Percentiles rank a stretch among this genome's conserved stretches.
Evolutionary conservation across 2,797 vertebrate genomes (phyloP).

Genomic region (Tokudaia muenninki): DNA sequence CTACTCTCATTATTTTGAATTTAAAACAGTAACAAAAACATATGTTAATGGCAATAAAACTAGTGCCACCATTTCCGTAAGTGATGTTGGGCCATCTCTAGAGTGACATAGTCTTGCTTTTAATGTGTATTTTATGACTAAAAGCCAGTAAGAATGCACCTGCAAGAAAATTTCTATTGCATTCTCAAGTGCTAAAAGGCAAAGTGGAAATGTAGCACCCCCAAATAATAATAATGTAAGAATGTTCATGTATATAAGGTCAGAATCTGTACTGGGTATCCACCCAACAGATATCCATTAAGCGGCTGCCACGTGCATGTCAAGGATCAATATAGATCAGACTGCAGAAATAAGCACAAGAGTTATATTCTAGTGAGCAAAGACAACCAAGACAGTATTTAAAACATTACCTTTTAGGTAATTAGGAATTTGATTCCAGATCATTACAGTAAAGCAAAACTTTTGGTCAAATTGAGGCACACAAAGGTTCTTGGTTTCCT

Average conservation of each 20-base stretch:
- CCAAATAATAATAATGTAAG: neutral
- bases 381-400: neutral
- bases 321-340: neutral
- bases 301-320: neutral
- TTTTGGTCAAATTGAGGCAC: neutral
- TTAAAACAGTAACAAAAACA: constrained; percentile 38
- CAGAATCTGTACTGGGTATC: neutral
- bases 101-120: constrained; percentile 59
- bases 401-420: neutral
- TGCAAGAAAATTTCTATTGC: constrained; percentile 14
- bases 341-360: neutral
- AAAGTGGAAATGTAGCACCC: neutral
- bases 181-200: neutral
- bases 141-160: neutral
- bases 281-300: neutral
- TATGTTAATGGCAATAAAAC: constrained; percentile 46
- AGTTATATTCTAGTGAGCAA: neutral
- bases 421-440: neutral
- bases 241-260: neutral
- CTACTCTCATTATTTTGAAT: constrained; percentile 37
- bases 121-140: constrained; percentile 64
- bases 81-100: constrained; percentile 31
- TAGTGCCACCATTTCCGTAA: constrained; percentile 4
- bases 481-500: neutral
- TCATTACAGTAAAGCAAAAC: neutral